phyloP scores from a whole-genome alignment of 2,888 invertebrate genomes.

The Zele albiditarsus region DNA sequence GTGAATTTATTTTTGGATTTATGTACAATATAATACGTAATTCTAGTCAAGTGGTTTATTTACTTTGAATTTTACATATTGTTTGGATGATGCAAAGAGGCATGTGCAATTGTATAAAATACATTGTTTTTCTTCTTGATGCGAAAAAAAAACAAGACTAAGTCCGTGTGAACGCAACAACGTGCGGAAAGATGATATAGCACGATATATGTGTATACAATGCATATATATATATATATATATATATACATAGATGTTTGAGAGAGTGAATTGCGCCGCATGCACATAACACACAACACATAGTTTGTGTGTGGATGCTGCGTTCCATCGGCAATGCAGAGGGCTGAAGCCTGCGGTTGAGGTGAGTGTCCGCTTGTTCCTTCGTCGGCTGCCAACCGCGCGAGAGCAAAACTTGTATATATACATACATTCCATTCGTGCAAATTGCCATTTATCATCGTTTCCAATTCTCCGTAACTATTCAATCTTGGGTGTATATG shows the following conservation, averaged over 20 bases:
- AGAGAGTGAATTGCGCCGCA: conserved; percentile 5
- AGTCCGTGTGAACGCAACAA: conserved; percentile 6
- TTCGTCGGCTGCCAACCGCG: conserved; percentile 26
- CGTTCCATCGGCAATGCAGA: conserved; percentile 41
- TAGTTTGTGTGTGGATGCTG: conserved; percentile 31
- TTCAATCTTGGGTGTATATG: too few species aligned
- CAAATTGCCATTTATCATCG: conserved; percentile 25
- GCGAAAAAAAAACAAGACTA: too few species aligned
- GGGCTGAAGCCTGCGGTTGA: conserved; percentile 35
- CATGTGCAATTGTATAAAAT: too few species aligned
- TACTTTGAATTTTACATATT: too few species aligned
- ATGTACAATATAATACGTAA: too few species aligned
- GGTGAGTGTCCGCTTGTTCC: conserved; percentile 41
- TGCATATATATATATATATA: too few species aligned
- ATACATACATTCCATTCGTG: conserved; percentile 21
- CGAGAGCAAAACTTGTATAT: conserved; percentile 4
- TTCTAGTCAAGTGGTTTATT: too few species aligned
- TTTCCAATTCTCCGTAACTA: not conserved
- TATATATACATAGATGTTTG: not conserved
- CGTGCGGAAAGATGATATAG: conserved; percentile 6
- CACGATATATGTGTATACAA: not conserved
- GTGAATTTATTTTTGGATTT: not conserved
- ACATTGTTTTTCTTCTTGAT: too few species aligned
- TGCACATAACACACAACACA: not conserved
- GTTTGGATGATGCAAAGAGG: too few species aligned